Evolutionary conservation across 2,113 vertebrate genomes (phyloP), one percentile per base, ranked within the genome.

Genomic region (Mixornis gularis): DNA sequence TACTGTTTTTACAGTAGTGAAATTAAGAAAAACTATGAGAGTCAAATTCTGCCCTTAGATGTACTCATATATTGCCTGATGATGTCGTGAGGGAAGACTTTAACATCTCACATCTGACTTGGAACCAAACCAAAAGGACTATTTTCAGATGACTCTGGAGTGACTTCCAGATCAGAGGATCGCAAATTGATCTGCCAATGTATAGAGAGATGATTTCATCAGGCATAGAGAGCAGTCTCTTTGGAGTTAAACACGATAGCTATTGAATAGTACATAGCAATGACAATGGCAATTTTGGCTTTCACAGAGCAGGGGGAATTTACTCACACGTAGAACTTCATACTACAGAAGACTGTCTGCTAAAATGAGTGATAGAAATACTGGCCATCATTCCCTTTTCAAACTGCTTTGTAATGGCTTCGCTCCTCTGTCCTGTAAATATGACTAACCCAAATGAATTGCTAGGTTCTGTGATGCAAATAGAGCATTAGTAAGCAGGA

Each of bases 121-220:
- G 88, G 73, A 88, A 86, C 41, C 26, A 34, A 84, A 94, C 53
- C 69, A 89, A 82, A 91, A 95, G 56, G 41, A 62, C 46, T 90
- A 40, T 91, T 94, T 93, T 72, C 58, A 74, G 59, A 76, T 69
- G 68, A 79, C 43, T 90, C 73, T 79, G 63, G 70, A 90, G 80
- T 71, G 58, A 79, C 73, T 94, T 92, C 82, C 17, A 46, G 70
- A 94, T 70, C 72, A 72, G 81, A 76, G 24, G 48, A 92, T 77
- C 89, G 63, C 63, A 51, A 71, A 78, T 13, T 71, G 68, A 92
- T 77, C 55, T 90, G 51, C 53, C 44, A 19, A 15, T 60, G n/a
- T 91, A 55, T 73, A 87, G 79, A 74, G 66, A 74, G 46, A 56
- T 3, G 24, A 72, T 90, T 84, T 79, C 58, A 79, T 56, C 63